Conservation (phyloP, 1,140 invertebrate genomes). For the Lucilia sericata region DNA sequence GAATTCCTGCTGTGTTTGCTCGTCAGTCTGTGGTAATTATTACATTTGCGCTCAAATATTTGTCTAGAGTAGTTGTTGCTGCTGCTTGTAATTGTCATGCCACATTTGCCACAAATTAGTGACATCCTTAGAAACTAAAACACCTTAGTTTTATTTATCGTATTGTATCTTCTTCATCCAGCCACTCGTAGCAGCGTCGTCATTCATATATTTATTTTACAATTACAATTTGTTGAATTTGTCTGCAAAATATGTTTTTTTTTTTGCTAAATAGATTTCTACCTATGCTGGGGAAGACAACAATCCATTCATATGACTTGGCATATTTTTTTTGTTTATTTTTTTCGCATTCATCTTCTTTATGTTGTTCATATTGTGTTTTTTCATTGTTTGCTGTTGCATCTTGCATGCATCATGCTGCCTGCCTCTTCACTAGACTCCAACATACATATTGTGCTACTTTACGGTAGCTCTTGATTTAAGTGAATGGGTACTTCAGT, state of each 20-base stretch:
- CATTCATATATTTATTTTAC: conserved; percentile 11
- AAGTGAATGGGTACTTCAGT: conserved; percentile 19
- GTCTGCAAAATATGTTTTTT: conserved; percentile 17
- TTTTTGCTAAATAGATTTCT: not conserved
- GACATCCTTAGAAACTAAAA: not conserved
- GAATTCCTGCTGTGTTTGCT: too few relatives aligned
- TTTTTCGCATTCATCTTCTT: not conserved
- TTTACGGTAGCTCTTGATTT: conserved; percentile 21
- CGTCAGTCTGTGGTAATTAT: not conserved
- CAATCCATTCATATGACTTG: not conserved
- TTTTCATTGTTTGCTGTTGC: not conserved
- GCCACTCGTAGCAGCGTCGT: not conserved
- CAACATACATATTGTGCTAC: conserved; percentile 1
- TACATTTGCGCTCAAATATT: not conserved
- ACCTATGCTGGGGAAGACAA: not conserved
- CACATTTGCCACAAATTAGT: conserved; percentile 30
- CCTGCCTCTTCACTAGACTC: not conserved
- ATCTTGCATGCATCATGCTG: not conserved
- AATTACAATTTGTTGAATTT: conserved; percentile 8
- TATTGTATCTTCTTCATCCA: not conserved
- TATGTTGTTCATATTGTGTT: not conserved
- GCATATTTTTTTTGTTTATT: not conserved
- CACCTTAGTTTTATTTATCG: not conserved
- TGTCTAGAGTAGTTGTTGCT: not conserved
- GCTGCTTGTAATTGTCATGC: not conserved